Evolutionary conservation across 1,140 invertebrate genomes (phyloP), one percentile per base, ranked within the genome.

Genomic region (Apis dorsata): DNA sequence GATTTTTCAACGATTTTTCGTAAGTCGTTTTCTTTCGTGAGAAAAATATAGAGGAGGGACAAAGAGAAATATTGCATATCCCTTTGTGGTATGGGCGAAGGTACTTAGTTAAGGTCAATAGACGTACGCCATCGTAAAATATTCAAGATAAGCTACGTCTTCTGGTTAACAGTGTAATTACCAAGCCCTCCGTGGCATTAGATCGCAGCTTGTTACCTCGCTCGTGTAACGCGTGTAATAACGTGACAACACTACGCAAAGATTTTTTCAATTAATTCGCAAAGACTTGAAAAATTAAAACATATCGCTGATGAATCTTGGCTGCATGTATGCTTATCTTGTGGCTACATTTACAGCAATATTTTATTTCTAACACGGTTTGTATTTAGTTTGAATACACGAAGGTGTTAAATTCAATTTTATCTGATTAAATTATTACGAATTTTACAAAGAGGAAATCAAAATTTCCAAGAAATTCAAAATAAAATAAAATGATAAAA

Each of bases 131-230:
- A 55, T 78, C 60, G 57, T 83, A 51, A 79, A 84, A 74, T 51
- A 60, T 66, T 60, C 55, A 53, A 77, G 70, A 65, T 79, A 62
- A 79, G 34, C 70, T 55, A 63, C 34, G 53, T 66, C 68, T 63
- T 70, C 71, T 19, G 51, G 66, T 55, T 83, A 83, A 85, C 24
- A 34, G 63, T 69, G 62, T 79, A 85, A 85, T 83, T 83, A 79
- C 51, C 59, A 12, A 66, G 51, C 60, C 51, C 49, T 62, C 57
- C 34, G 17, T 68, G 49, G 76, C 70, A 51, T 70, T 62, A 19
- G 19, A 15, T 3, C 24, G 44, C 51, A 83, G 60, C 81, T 74
- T 51, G 34, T 79, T 79, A 74, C 65, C 44, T 53, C 72, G 24
- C 10, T 11, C 49, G 7, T 49, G n/a, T 80, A 60, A 60, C 59